Conservation (phyloP, 2,888 invertebrate species). For the Philereme transversata region DNA sequence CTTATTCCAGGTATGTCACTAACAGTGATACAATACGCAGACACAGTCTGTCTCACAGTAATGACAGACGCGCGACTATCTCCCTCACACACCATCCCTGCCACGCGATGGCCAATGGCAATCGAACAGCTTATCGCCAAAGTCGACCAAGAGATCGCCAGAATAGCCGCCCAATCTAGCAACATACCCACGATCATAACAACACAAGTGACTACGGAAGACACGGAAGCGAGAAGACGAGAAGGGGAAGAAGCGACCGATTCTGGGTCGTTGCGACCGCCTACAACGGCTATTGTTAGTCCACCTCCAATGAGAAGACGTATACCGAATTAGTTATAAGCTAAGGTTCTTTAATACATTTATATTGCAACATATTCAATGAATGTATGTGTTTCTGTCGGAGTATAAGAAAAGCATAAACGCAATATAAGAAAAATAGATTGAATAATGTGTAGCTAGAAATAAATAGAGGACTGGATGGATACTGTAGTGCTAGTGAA, state of each 20-base stretch:
- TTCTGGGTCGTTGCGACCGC: conserved; percentile 55
- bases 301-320: conserved; percentile 55
- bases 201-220: conserved; percentile 39
- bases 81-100: conserved; percentile 85
- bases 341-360: too few species aligned
- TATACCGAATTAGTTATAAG: conserved; percentile 17
- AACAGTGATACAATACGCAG: conserved; percentile 87
- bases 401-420: too few species aligned
- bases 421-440: too few species aligned
- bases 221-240: conserved; percentile 14
- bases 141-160: conserved; percentile 70
- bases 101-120: conserved; percentile 69
- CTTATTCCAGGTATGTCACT: conserved; percentile 86
- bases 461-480: too few species aligned
- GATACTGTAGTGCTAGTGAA: too few species aligned
- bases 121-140: conserved; percentile 68
- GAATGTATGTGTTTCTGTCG: too few species aligned
- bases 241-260: conserved; percentile 28
- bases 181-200: conserved; percentile 51
- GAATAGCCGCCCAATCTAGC: conserved; percentile 60
- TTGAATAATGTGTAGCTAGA: too few species aligned
- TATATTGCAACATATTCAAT: too few species aligned
- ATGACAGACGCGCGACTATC: conserved; percentile 89
- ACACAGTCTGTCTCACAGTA: conserved; percentile 86
- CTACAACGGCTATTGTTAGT: conserved; percentile 53